Evolutionary conservation across 2,797 vertebrate genomes (phyloP), one percentile per base, ranked within the genome.

Genomic region (Pseudocheirus occidentalis): DNA sequence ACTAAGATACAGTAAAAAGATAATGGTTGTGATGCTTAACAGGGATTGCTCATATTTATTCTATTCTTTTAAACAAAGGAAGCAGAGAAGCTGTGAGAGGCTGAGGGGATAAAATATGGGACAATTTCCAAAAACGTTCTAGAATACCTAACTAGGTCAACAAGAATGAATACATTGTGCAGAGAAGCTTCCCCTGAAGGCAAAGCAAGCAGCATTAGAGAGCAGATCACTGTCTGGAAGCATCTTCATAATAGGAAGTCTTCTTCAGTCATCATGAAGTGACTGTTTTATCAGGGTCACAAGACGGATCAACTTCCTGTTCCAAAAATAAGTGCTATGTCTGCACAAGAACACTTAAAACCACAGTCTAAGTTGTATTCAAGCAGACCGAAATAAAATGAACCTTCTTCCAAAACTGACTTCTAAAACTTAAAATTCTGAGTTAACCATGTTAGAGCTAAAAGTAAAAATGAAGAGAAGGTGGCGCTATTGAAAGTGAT

Each of bases 281-380:
- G 59, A 89, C 27, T 92, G 95, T 54, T 55, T 53, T 0, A 52
- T 59, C 92, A 89, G 93, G 94, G 9, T 55, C 94, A 96, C 56
- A 89, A 94, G 59, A 50, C 73, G 21, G 0, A 0, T 55, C 9
- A 93, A 73, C 92, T 93, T 93, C 56, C n/a, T 92, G 54, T 66
- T 96, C 62, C 46, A 2, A 21, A 40, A 0, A 0, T 3, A 50
- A 92, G 90, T 96, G 28, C 55, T n/a, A 93, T 18, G 5, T 56
- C 94, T 89, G 73, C 28, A 90, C 90, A 90, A 90, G 90, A 90
- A 90, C 53, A 90, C 90, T 90, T 90, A 55, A 90, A 90, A 90
- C 90, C 90, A 90, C 90, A 90, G 52, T 53, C 90, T 53, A 90
- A 46, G 73, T 28, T 18, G 28, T 90, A 29, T 90, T 53, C 50